Conservation (phyloP, 2,888 invertebrate genomes). For the Netelia fuscicornis region DNA sequence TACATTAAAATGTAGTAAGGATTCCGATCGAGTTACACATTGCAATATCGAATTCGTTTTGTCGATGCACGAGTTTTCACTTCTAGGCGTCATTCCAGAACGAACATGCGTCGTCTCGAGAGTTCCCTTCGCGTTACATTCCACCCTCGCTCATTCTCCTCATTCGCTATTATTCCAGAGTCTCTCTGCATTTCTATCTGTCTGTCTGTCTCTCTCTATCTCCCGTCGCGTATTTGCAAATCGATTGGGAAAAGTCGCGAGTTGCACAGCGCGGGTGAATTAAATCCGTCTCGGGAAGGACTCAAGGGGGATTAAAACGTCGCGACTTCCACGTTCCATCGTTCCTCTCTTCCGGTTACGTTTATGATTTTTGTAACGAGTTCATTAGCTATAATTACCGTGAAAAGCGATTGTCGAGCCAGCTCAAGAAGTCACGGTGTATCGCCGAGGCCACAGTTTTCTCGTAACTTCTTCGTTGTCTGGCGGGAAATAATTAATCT, state of each 20-base stretch:
- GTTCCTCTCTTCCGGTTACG: constrained; percentile 3
- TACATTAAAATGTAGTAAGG: background rate
- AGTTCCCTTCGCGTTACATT: background rate
- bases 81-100: background rate
- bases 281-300: constrained; percentile 31
- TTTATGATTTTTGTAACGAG: constrained; percentile 18
- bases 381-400: background rate
- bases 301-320: background rate
- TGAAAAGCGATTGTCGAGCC: background rate
- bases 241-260: constrained; percentile 55
- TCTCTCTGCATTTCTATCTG: background rate
- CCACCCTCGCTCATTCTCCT: background rate
- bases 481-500: background rate
- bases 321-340: background rate
- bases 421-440: background rate
- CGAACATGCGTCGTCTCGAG: background rate
- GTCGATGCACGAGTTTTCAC: background rate
- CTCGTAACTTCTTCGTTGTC: background rate
- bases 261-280: constrained; percentile 17
- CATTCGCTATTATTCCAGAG: background rate
- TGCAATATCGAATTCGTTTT: constrained; percentile 1
- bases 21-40: background rate
- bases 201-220: background rate
- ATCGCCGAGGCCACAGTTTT: background rate
- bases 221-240: constrained; percentile 24